Base-by-base conservation (phyloP, 2,888 invertebrate genomes). In the Cremastinae sp. region DNA sequence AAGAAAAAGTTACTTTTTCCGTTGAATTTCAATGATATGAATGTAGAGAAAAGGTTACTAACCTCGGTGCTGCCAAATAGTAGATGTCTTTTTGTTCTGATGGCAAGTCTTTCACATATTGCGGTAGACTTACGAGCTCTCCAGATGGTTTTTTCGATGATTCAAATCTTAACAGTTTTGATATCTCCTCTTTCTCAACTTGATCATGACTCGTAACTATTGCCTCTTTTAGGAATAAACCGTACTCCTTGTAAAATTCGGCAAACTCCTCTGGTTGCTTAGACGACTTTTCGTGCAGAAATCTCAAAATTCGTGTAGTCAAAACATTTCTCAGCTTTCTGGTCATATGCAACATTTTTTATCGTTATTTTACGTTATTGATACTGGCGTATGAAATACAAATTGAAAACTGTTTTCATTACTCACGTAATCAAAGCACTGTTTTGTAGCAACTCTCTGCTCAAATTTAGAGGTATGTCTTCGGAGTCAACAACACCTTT, bases 401-500 rank as follows among this genome's bases (percentile, higher is more conserved):
- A 1, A 45, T 45, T 45, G 12, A 45, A 12, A 1, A 45, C 2
- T 45, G 16, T 45, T 18, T 10, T 18, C 1, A 35, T 55, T 9
- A 73, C 91, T 91, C 91, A 95, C 95, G 92, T 93, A 81, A 99
- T 97, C 2, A 99, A 91, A 20, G 94, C 93, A 90, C 97, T 97
- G 86, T 99, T 98, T 90, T 99, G 99, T 58, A 99, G 91, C 74
- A 99, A 90, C 90, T 99, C 99, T 86, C 99, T 93, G 88, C 98
- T 98, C 76, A 99, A 92, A 93, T 99, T 99, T 69, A 99, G 91
- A 47, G 99, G 99, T 91, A 99, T 98, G 90, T 99, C 99, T 91
- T 99, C 99, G 0, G 98, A 98, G 91, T 99, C 99, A 12, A 99
- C 97, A 35, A 99, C 98, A 87, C 98, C 98, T 93, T 97, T 97